phyloP scores from a whole-genome alignment of 2,797 vertebrate species.

The Phyllotis vaccarum region DNA sequence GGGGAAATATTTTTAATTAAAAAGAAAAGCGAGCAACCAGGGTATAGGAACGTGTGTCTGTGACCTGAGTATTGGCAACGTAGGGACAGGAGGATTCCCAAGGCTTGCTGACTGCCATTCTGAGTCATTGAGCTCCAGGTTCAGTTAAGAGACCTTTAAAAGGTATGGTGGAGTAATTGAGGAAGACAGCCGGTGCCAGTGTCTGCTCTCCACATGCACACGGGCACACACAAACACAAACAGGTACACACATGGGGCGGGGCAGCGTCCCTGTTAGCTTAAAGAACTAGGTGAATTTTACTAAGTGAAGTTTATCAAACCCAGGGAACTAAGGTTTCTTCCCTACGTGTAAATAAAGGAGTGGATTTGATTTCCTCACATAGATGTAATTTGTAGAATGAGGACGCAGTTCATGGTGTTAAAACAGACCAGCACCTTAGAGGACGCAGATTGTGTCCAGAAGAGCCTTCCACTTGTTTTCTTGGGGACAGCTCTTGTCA shows the following conservation, averaged over 20 bases:
- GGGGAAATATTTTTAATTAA: too few relatives aligned
- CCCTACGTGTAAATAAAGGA: neutral
- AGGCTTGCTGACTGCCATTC: too few relatives aligned
- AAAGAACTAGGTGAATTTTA: constrained; percentile 45
- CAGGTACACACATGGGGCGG: neutral
- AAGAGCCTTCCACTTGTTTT: neutral
- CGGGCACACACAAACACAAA: neutral
- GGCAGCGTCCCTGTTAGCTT: constrained; percentile 2
- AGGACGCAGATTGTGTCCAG: constrained; percentile 19
- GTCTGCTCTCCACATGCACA: neutral
- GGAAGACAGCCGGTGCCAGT: neutral
- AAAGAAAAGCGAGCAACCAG: neutral
- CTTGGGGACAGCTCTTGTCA: neutral
- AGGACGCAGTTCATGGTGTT: neutral
- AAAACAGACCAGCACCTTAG: neutral
- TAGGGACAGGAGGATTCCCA: neutral
- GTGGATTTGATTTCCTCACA: neutral
- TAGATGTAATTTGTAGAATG: neutral
- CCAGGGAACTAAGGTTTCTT: constrained; percentile 31
- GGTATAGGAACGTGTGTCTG: neutral
- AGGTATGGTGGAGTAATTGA: neutral
- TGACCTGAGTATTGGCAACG: neutral
- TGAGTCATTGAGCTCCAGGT: neutral
- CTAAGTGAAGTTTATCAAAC: constrained; percentile 15
- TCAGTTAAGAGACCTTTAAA: neutral